Base-by-base conservation (phyloP, 2,888 invertebrate species). In the Cosmorhoe ocellata region DNA sequence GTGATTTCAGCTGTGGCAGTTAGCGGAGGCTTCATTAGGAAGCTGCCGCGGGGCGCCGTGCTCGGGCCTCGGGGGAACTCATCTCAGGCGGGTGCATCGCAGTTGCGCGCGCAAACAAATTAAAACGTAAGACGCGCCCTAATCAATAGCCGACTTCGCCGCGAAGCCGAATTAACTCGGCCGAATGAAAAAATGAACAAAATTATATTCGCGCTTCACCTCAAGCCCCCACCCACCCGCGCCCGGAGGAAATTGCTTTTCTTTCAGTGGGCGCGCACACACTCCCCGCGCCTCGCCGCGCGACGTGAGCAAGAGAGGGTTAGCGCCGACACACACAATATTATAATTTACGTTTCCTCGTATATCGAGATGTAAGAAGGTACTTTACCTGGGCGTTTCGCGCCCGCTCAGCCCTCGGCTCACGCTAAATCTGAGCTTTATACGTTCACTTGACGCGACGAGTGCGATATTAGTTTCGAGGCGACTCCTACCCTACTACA, bases 131-230 rank as follows among this genome's bases (percentile, higher is more conserved):
- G 89, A 90, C 89, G 89, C 90, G 86, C 87, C 89, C 89, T 90
- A 90, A 90, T 90, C 90, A 90, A 90, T 90, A 90, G 89, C 90
- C 81, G 81, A 80, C 84, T 83, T 78, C 84, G 84, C 86, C 84
- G 84, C 85, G 84, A 78, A 88, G 87, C 84, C 82, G 89, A 89
- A 90, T 89, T 90, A 89, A 89, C 89, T 88, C 86, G 84, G 78
- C 87, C 88, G 86, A 88, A 90, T 89, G 84, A 89, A 89, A 90
- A 90, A 90, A 89, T 90, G 90, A 90, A 88, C 88, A 89, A 89
- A 90, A 90, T 90, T 89, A 90, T 90, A 90, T 90, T 89, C 89
- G 88, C 88, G 88, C 87, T 85, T 84, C 85, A 85, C 81, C 84
- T 80, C 82, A 76, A 74, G 74, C 81, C 84, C 79, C 69, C 58